Evolutionary conservation across 2,797 vertebrate species (phyloP).

Genomic region (Allochrocebus solatus): DNA sequence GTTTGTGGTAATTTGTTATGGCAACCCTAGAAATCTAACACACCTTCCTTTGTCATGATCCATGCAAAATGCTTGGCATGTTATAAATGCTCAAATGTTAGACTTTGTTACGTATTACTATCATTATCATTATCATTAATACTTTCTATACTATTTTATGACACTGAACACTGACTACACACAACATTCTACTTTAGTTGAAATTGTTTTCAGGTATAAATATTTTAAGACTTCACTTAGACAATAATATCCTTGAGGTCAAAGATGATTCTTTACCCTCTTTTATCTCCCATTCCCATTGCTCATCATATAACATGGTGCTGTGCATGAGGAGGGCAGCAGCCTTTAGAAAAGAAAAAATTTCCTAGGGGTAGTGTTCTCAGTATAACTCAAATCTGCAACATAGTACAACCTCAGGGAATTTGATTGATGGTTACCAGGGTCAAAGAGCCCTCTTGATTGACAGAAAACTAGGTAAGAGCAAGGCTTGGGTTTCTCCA

Average conservation of each 20-base stretch:
- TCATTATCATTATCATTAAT: background rate
- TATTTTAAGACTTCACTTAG: slow-evolving; percentile 49
- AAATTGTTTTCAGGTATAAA: slow-evolving; percentile 13
- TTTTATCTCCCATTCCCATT: background rate
- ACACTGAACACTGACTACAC: background rate
- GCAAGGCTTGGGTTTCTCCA: slow-evolving; percentile 37
- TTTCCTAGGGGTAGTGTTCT: slow-evolving; percentile 74
- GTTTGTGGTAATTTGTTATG: background rate
- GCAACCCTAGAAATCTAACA: background rate
- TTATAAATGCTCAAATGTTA: background rate
- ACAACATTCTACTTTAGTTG: background rate
- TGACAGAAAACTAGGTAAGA: slow-evolving; percentile 77
- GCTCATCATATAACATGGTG: background rate
- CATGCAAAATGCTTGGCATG: background rate
- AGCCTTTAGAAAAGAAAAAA: slow-evolving; percentile 17
- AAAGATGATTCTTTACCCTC: background rate
- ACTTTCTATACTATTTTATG: background rate
- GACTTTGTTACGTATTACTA: background rate
- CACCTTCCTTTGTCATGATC: background rate
- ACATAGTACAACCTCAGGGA: slow-evolving; percentile 71
- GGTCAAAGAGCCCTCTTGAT: slow-evolving; percentile 74
- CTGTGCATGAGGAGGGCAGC: background rate
- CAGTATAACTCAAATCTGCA: slow-evolving; percentile 75
- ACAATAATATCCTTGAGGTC: slow-evolving; percentile 67
- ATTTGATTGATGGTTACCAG: slow-evolving; percentile 67